A percentile compares a stretch with the other conserved stretches of the same genome.
These are phyloP conservation scores for Drusus annulatus DNA, from an alignment of 1,140 invertebrate genomes.

Conservation along the genomic window DNA sequence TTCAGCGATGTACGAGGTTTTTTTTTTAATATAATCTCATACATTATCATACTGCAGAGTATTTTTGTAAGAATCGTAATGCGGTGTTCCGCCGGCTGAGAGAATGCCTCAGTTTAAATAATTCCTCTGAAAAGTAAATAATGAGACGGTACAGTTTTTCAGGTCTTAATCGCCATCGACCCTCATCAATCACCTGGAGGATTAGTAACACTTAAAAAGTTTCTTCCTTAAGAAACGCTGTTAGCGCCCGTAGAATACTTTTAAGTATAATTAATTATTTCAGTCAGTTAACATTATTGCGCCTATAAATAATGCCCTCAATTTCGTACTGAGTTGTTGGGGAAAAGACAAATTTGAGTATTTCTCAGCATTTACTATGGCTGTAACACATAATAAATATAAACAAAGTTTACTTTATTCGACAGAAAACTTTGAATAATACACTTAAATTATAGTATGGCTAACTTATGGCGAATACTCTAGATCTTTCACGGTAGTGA, in stretches of 20 bases:
- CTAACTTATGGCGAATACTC: no score
- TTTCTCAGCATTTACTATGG: no score
- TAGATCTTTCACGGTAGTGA: no score
- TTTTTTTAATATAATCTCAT: no score
- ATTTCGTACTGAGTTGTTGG: background rate
- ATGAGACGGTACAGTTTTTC: constrained; percentile 27
- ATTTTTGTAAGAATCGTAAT: background rate
- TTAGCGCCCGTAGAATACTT: constrained; percentile 25
- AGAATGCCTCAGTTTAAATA: constrained; percentile 25
- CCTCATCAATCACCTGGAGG: constrained; percentile 38
- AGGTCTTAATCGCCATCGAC: constrained; percentile 40
- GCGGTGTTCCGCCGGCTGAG: background rate
- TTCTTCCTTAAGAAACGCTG: constrained; percentile 21
- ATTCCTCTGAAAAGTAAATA: constrained; percentile 34
- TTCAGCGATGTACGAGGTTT: no score
- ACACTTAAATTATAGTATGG: no score
- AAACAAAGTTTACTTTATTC: no score
- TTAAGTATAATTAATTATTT: constrained; percentile 41
- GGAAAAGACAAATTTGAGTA: background rate
- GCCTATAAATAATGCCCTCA: constrained; percentile 20
- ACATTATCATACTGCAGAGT: no score
- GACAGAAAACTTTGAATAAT: no score
- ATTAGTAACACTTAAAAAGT: constrained; percentile 43
- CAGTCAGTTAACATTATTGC: constrained; percentile 39
- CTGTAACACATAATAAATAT: no score